Percentiles rank a stretch among this genome's conserved stretches.
Evolutionary conservation across 2,797 vertebrate species (phyloP).

Genomic region (Todus mexicanus): DNA sequence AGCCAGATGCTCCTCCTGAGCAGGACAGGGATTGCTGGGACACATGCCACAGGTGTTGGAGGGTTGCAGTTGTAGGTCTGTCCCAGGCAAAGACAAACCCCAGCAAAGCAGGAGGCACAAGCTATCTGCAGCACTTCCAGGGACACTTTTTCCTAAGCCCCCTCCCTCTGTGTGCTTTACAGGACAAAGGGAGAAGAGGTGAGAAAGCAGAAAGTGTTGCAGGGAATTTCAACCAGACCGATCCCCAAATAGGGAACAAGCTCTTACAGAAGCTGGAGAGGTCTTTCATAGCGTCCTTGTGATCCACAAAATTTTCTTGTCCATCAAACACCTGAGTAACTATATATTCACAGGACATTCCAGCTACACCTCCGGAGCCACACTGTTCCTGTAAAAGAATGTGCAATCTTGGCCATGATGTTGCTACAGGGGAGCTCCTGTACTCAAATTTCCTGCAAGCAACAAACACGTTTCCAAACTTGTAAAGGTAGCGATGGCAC

Average conservation of each 20-base stretch:
- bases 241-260: not conserved
- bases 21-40: fast-evolving
- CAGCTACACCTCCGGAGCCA: not conserved
- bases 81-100: not conserved
- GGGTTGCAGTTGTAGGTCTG: not conserved
- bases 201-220: not conserved
- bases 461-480: not conserved
- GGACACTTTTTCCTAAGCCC: fast-evolving
- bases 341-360: not conserved
- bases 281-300: not conserved
- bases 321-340: not conserved
- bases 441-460: not conserved
- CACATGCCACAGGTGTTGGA: not conserved
- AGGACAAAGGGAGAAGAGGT: not conserved
- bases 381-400: not conserved
- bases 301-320: not conserved
- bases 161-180: not conserved
- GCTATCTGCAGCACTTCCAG: not conserved
- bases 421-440: not conserved
- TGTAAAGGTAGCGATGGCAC: no score
- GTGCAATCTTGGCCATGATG: not conserved
- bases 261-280: not conserved
- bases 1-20: not conserved
- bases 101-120: not conserved
- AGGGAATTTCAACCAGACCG: not conserved